These are phyloP conservation scores for Brachyhypopomus occidentalis DNA, from an alignment of 2,113 vertebrate genomes.

Conservation along the genomic window DNA sequence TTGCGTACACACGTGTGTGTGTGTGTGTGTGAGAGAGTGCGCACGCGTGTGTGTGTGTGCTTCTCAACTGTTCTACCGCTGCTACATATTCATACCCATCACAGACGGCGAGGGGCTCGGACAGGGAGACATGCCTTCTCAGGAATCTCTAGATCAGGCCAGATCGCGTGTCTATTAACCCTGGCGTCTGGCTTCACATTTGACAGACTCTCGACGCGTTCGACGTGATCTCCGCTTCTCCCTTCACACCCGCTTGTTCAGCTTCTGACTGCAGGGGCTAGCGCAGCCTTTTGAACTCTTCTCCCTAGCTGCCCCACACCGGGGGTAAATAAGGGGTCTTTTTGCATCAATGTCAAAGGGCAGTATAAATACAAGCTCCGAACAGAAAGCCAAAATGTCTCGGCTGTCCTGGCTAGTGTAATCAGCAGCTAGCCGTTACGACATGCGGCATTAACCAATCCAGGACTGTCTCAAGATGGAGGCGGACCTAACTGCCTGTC, in stretches of 20 bases:
- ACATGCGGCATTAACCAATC: too few relatives aligned
- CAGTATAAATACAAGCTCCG: too few relatives aligned
- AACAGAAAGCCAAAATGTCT: too few relatives aligned
- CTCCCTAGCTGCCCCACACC: too few relatives aligned
- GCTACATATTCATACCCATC: conserved; percentile 29
- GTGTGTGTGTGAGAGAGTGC: background rate
- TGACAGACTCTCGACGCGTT: background rate
- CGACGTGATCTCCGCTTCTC: background rate
- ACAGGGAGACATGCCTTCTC: background rate
- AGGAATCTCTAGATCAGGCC: background rate
- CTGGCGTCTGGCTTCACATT: background rate
- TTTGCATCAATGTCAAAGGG: too few relatives aligned
- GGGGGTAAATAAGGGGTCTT: too few relatives aligned
- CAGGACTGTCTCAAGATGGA: too few relatives aligned
- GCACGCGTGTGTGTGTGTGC: background rate
- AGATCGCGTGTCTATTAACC: background rate
- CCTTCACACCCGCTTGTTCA: background rate
- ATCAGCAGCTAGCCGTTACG: too few relatives aligned
- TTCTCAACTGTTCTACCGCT: background rate
- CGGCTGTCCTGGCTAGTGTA: too few relatives aligned
- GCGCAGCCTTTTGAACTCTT: too few relatives aligned
- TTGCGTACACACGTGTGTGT: background rate
- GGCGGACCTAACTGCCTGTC: too few relatives aligned
- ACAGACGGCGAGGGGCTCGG: background rate
- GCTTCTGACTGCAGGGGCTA: background rate